Conservation (phyloP, 2,888 invertebrate species). For the Colletes collaris region DNA sequence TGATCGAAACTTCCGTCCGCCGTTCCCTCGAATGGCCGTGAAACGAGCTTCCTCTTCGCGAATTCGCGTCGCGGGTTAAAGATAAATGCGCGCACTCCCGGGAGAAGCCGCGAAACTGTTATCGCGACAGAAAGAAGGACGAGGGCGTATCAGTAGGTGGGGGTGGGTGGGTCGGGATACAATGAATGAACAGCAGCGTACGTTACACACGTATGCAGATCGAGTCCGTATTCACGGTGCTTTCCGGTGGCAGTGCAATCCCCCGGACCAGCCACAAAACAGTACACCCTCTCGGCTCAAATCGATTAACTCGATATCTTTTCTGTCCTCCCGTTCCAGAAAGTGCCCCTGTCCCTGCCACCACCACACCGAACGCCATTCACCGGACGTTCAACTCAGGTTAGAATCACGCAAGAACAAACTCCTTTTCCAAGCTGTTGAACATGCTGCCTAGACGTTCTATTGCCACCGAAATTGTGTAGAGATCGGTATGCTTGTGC, state of each 20-base stretch:
- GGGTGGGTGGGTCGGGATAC: conserved; percentile 16
- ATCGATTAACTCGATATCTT: conserved; percentile 78
- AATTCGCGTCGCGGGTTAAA: conserved; percentile 3
- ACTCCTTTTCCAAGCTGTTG: conserved; percentile 72
- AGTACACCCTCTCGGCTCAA: conserved; percentile 64
- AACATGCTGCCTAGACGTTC: conserved; percentile 64
- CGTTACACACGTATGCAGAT: conserved; percentile 19
- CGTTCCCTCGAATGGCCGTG: neutral
- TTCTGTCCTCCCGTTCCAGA: conserved; percentile 77
- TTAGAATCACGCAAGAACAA: conserved; percentile 78
- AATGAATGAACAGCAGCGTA: conserved; percentile 19
- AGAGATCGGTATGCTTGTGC: conserved; percentile 18
- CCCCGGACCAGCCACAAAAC: conserved; percentile 46
- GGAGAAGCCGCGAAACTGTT: conserved; percentile 23
- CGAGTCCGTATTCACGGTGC: conserved; percentile 35
- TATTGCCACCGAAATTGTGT: conserved; percentile 49
- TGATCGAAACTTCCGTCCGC: neutral
- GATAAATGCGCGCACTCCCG: conserved; percentile 12
- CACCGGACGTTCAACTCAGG: conserved; percentile 80
- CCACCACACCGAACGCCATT: conserved; percentile 79
- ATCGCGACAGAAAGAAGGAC: conserved; percentile 32
- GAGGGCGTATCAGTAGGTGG: neutral
- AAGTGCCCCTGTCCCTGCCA: conserved; percentile 79
- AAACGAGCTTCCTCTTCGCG: neutral
- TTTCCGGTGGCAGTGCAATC: conserved; percentile 57